Evolutionary conservation across 2,888 invertebrate genomes (phyloP), one percentile per base, ranked within the genome.

Genomic region (Cactoblastis cactorum): DNA sequence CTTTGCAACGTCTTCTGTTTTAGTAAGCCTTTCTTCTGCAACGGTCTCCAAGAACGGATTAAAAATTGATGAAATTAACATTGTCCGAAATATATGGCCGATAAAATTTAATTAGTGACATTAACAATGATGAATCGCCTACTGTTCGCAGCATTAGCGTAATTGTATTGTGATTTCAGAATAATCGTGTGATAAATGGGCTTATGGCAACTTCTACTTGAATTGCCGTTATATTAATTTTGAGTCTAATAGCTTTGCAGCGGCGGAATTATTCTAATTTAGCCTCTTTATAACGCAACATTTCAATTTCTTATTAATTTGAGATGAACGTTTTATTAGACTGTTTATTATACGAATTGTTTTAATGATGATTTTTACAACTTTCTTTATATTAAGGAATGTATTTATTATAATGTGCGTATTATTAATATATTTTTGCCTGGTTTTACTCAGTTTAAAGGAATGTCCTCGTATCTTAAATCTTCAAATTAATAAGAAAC

Each of bases 81-180:
- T 53, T 62, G 63, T 59, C 55, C 54, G 61, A 74, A 74, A 76
- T 73, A 62, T 70, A 70, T 66, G 67, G 65, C 69, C 71, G 69
- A 76, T 79, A 78, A 83, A 81, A 80, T 80, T 82, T 80, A 79
- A 83, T 81, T 79, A 78, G 58, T 65, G 72, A 71, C 74, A 77
- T 79, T 80, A 78, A 74, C 71, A 67, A 73, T 80, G 81, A 83
- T 75, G 72, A 79, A 80, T 80, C 67, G 72, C 63, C 57, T 58
- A 56, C 64, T 63, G 70, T 68, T 69, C 60, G 54, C 59, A 61
- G 71, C 71, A 76, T 80, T 80, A 75, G 70, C 69, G 78, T 78
- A 78, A 81, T 83, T 80, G 81, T 82, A 79, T 77, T 77, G 77
- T 81, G 82, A 81, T 83, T 81, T 77, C 70, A 69, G 73, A 76